Evolutionary conservation across 1,140 invertebrate species (phyloP).

Genomic region (Aphaenogaster rudis): DNA sequence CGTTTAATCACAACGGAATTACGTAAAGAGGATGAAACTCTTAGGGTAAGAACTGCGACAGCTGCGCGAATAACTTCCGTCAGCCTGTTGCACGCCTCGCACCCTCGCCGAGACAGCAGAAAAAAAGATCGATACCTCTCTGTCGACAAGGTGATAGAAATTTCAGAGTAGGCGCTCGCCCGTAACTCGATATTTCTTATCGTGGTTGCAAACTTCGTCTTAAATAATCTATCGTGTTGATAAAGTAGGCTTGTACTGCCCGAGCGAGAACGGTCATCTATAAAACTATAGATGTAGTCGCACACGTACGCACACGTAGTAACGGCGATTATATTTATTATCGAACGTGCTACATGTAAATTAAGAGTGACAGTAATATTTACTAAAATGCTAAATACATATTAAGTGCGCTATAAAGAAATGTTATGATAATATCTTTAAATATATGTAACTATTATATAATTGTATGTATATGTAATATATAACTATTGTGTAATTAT

Average conservation of each 20-base stretch:
- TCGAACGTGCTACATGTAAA: background rate
- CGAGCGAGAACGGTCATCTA: background rate
- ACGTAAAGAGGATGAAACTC: constrained; percentile 57
- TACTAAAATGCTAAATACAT: constrained; percentile 2
- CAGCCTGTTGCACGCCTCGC: constrained; percentile 58
- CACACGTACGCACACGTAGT: background rate
- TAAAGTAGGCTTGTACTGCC: constrained; percentile 1
- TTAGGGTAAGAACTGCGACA: constrained; percentile 59
- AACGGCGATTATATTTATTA: background rate
- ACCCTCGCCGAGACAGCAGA: constrained; percentile 18
- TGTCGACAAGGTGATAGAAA: constrained; percentile 63
- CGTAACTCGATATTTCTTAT: constrained; percentile 49
- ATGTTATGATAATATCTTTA: background rate
- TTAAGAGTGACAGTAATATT: background rate
- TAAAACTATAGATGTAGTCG: background rate
- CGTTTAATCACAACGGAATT: constrained; percentile 54
- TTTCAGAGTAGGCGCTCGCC: constrained; percentile 44
- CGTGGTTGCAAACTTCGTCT: constrained; percentile 17
- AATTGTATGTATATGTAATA: background rate
- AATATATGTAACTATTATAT: constrained; percentile 1
- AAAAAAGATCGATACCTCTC: constrained; percentile 53
- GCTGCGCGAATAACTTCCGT: constrained; percentile 53
- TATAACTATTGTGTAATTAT: background rate
- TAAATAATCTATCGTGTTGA: constrained; percentile 47
- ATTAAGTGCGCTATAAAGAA: background rate